Percentiles rank a stretch among this genome's conserved stretches.
Conservation (phyloP, 2,888 invertebrate species). For the Euzetes globulus region DNA sequence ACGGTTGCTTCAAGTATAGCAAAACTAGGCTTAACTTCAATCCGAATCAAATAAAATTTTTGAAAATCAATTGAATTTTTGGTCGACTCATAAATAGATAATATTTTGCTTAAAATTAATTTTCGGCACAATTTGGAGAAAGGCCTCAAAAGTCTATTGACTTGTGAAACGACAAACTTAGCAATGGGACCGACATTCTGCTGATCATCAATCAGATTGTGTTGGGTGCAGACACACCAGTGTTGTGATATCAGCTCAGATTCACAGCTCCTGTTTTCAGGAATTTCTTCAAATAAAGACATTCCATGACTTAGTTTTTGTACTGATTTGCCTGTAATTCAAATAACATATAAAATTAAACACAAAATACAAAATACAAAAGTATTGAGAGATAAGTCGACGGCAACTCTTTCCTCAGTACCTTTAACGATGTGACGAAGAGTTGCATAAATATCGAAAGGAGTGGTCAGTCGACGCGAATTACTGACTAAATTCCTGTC, state of each 20-base stretch:
- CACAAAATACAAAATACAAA: background rate
- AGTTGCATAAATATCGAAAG: conserved; percentile 49
- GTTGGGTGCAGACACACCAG: conserved; percentile 46
- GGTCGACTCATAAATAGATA: background rate
- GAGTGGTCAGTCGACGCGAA: conserved; percentile 46
- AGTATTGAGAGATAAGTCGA: background rate
- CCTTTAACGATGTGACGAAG: conserved; percentile 44
- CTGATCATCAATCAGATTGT: background rate
- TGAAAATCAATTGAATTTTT: background rate
- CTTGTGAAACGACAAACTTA: background rate
- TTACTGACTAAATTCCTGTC: conserved; percentile 44
- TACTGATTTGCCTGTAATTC: background rate
- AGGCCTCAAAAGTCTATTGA: background rate
- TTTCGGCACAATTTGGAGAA: background rate
- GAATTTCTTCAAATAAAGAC: conserved; percentile 46
- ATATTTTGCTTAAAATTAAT: background rate
- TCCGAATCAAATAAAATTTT: conserved; percentile 56
- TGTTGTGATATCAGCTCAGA: conserved; percentile 46
- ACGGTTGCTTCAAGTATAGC: conserved; percentile 74
- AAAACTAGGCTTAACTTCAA: conserved; percentile 60
- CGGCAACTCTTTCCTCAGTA: background rate
- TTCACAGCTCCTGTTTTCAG: conserved; percentile 46
- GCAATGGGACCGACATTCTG: background rate
- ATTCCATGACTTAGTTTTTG: conserved; percentile 38
- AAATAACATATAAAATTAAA: background rate